Base-by-base conservation (phyloP, 2,113 vertebrate genomes). In the Microtus montanus region DNA sequence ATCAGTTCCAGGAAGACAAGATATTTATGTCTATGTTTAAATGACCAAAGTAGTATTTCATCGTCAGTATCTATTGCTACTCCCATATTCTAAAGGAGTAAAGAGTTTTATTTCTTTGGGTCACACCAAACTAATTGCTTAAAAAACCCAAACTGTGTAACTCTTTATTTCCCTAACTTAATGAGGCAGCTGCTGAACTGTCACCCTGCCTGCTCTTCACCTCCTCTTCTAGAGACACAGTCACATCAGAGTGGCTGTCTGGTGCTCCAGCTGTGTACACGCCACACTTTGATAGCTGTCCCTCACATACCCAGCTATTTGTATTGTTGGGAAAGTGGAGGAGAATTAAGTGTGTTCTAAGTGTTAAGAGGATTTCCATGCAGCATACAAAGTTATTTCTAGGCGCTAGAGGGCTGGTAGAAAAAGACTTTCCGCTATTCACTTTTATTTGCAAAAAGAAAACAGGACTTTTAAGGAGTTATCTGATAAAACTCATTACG, bases 271-370 rank as follows among this genome's bases (percentile, higher is more conserved):
- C 87, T 79, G 93, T 87, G 93, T 58, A 38, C 79, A 90, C 22
- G 87, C 22, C n/a, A 30, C n/a, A 17, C 84, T 63, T 26, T 52
- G 70, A 66, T 44, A 52, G 41, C 49, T 47, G 74, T 12, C 86
- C 41, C 82, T 52, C 15, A 66, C 30, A n/a, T 7, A 54, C 79
- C 10, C n/a, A 47, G 22, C 63, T 91, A 11, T 80, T 68, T 87
- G 58, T 66, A 26, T 61, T 63, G 52, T 33, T 58, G 20, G 41
- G 71, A 91, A 3, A 54, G 26, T 66, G 26, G 41, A 87, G 70
- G 41, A 33, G 87, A 80, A 80, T 87, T 84, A 49, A 85, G 86
- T 71, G 64, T 74, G 49, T 74, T 93, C 82, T 95, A 88, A 95
- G 91, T 79, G 52, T 49, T 88, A 52, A 74, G 54, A 44, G 49